Evolutionary conservation across 2,888 invertebrate genomes (phyloP).

Genomic region (Exephanes ischioxanthus): DNA sequence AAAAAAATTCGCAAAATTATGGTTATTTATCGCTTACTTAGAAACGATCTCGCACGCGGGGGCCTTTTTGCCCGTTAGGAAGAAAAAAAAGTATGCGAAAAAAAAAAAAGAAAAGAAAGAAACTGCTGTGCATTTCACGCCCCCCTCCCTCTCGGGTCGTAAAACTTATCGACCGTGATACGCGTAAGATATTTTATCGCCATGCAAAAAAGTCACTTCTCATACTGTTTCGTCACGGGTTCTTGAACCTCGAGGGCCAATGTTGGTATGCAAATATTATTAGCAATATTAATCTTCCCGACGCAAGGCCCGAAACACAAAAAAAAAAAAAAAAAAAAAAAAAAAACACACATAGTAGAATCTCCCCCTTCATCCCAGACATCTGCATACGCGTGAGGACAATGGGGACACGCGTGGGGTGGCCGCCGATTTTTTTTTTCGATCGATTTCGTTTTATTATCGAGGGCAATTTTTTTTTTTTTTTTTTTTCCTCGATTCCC

Average conservation of each 20-base stretch:
- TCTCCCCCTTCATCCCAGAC: conserved; percentile 72
- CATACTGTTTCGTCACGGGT: conserved; percentile 80
- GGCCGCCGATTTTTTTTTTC: conserved; percentile 58
- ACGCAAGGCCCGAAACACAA: conserved; percentile 44
- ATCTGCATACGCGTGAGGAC: conserved; percentile 76
- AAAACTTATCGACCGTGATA: conserved; percentile 66
- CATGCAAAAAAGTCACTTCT: conserved; percentile 69
- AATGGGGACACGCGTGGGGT: conserved; percentile 60
- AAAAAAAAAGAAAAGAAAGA: not conserved
- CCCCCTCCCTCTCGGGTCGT: conserved; percentile 43
- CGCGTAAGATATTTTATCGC: conserved; percentile 24
- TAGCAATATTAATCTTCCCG: conserved; percentile 72
- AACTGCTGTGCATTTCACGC: conserved; percentile 21
- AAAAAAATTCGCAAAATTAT: not conserved
- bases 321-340: conserved; percentile 67
- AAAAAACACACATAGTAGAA: conserved; percentile 52
- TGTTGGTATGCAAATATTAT: conserved; percentile 81
- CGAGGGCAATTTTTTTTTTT: conserved; percentile 30
- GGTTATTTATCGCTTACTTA: no score
- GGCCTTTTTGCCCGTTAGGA: no score
- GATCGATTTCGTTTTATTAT: conserved; percentile 11
- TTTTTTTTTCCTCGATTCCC: conserved; percentile 65
- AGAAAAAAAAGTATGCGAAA: not conserved
- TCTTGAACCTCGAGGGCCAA: conserved; percentile 72
- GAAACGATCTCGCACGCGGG: no score